Evolutionary conservation across 1,140 invertebrate genomes (phyloP).

Genomic region (Teleogryllus occipitalis): DNA sequence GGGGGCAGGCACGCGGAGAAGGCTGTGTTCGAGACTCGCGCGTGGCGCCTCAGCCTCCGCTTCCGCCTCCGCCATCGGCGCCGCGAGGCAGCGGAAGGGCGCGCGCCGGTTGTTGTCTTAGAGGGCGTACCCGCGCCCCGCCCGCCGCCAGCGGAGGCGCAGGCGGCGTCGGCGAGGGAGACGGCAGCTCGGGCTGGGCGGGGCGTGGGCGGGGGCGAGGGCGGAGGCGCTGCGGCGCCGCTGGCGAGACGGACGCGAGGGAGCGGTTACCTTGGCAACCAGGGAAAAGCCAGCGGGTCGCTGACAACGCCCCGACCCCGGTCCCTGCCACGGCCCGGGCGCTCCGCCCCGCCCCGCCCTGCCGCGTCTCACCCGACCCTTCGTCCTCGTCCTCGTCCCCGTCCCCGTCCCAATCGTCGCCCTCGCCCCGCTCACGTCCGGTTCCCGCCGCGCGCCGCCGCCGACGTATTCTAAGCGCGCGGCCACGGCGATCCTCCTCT

Average conservation of each 20-base stretch:
- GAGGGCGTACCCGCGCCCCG: not conserved
- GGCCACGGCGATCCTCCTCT: not conserved
- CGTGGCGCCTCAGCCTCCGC: not conserved
- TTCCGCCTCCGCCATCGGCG: not conserved
- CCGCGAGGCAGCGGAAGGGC: too few relatives aligned
- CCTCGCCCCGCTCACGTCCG: too few relatives aligned
- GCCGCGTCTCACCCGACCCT: too few relatives aligned
- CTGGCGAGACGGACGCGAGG: not conserved
- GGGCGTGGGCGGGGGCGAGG: too few relatives aligned
- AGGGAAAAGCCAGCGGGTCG: not conserved
- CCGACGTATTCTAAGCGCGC: not conserved
- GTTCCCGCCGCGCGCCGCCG: too few relatives aligned
- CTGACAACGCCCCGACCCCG: not conserved
- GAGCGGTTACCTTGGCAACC: not conserved
- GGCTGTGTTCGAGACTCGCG: not conserved
- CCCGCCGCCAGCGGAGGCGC: too few relatives aligned
- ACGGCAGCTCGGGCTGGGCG: too few relatives aligned
- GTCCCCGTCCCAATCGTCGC: not conserved
- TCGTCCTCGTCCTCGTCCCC: not conserved
- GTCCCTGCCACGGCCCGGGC: too few relatives aligned
- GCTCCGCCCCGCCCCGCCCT: too few relatives aligned
- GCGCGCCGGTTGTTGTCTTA: not conserved
- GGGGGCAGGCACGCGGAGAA: not conserved
- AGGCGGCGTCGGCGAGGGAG: too few relatives aligned
- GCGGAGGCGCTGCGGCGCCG: not conserved